Percentiles rank a stretch among this genome's conserved stretches.
Evolutionary conservation across 2,797 vertebrate species (phyloP).

Genomic region (Melanogrammus aeglefinus): DNA sequence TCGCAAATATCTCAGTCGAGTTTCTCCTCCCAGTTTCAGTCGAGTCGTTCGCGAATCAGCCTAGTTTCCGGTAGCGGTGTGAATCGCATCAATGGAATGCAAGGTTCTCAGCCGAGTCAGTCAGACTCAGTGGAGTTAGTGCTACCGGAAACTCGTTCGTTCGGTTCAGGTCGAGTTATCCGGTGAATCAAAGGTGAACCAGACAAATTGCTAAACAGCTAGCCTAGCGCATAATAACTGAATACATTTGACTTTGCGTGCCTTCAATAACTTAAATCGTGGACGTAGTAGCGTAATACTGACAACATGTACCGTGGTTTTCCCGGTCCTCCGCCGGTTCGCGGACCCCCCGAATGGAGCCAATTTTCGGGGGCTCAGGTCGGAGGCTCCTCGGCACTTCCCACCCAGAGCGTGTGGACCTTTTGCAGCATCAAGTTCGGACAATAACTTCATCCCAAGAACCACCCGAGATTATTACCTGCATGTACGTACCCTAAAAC

Average conservation of each 20-base stretch:
- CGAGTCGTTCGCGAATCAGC: too few species aligned
- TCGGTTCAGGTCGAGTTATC: too few species aligned
- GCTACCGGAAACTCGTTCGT: too few species aligned
- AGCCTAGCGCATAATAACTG: background rate
- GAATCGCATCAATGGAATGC: too few species aligned
- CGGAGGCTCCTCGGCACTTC: slow-evolving; percentile 18
- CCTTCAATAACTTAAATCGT: background rate
- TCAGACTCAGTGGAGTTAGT: too few species aligned
- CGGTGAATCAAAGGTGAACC: too few species aligned
- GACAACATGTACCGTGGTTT: slow-evolving; percentile 50
- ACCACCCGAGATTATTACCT: slow-evolving; percentile 26
- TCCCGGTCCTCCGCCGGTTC: background rate
- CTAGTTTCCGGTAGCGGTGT: too few species aligned
- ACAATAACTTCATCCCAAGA: slow-evolving; percentile 29
- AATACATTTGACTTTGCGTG: background rate
- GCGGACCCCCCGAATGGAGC: slow-evolving; percentile 11
- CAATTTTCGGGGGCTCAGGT: slow-evolving; percentile 16
- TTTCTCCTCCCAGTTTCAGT: too few species aligned
- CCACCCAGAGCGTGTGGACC: slow-evolving; percentile 17
- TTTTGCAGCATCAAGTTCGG: slow-evolving; percentile 2
- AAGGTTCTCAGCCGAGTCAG: too few species aligned
- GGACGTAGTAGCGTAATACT: too few species aligned
- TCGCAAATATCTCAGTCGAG: too few species aligned
- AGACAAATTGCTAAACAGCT: too few species aligned
- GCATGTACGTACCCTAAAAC: slow-evolving; percentile 46